Base-by-base conservation (phyloP, 2,113 vertebrate genomes). In the Rhinolophus ferrumequinum region DNA sequence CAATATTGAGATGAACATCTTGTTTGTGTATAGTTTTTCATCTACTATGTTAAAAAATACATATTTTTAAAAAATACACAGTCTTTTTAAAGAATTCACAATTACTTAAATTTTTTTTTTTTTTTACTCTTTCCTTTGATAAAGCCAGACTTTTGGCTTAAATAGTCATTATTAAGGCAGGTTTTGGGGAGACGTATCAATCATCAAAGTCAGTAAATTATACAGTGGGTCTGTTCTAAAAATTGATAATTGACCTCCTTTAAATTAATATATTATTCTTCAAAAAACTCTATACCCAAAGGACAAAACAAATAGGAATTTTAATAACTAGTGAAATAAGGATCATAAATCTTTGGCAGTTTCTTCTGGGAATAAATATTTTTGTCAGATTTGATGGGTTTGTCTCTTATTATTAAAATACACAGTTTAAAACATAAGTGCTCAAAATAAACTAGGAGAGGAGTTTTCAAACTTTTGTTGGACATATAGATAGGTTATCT, bases 241-340 rank as follows among this genome's bases (percentile, higher is more conserved):
- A 95, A 62, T 56, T 93, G 72, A 52, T 91, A 85, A 96, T 80
- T 95, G 81, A 50, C 58, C 77, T 90, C 33, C 44, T 94, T 86
- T 95, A 94, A 96, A 88, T 96, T 96, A 95, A 93, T 94, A 86
- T 77, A 94, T 93, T 95, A 93, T 92, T 95, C 88, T 92, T 94
- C 54, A 92, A 93, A 90, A 88, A 96, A 82, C 62, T 94, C 7
- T 75, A 94, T 90, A 44, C 33, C 69, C 90, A 86, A 91, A 96
- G 67, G 66, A 83, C 21, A 93, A 97, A 96, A 67, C 38, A 90
- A 95, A 96, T 67, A 83, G 28, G 69, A 94, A 86, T 97, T 95
- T 95, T 93, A 96, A 96, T 94, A 94, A 97, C 66, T 38, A 93
- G 67, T 69, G 26, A 96, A 86, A 89, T 91, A 94, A 94, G 30